Base-by-base conservation (phyloP, 2,113 vertebrate genomes). In the Orycteropus afer region DNA sequence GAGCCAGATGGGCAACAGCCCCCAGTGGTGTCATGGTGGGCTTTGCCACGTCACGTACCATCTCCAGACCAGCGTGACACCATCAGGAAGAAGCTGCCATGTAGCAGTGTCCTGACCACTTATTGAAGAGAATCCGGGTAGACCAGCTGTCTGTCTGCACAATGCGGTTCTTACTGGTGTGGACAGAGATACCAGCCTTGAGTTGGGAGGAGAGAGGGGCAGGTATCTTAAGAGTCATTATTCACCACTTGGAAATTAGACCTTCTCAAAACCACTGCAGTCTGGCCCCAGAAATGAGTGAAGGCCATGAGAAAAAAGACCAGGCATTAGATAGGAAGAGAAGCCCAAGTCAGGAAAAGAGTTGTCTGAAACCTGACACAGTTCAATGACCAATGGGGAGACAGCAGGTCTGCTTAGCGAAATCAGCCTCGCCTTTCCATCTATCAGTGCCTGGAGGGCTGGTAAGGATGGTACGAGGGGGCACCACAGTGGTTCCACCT, bases 91-190 rank as follows among this genome's bases (percentile, higher is more conserved):
- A 80, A 40, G 29, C 5, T 32, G 61, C 14, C 7, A 17, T 0
- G 2, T 34, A 40, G 40, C 29, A 2, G 15, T 0, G 27, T 77
- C 47, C 67, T 2, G 13, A 9, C 0, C 9, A 17, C 0, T 5
- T 42, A 40, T 25, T 17, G 22, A 27, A 32, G 23, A 78, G 59
- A 77, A 5, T n/a, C 5, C 13, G 22, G 40, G 74, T 10, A 20
- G 9, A 29, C 6, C 17, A 40, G 59, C 17, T 63, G 27, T 67
- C n/a, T 15, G 22, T 29, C 40, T 0, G 11, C 37, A 51, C 47
- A 7, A 37, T 15, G n/a, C 49, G 42, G n/a, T 59, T 80, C 51
- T 9, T 22, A 40, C 15, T 22, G 10, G 51, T 14, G 42, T 4
- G n/a, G 69, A 40, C 23, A 42, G 45, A 51, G 25, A 17, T 22